These are phyloP conservation scores for Thunnus thynnus DNA, from an alignment of 2,113 vertebrate species.

Conservation along the genomic window DNA sequence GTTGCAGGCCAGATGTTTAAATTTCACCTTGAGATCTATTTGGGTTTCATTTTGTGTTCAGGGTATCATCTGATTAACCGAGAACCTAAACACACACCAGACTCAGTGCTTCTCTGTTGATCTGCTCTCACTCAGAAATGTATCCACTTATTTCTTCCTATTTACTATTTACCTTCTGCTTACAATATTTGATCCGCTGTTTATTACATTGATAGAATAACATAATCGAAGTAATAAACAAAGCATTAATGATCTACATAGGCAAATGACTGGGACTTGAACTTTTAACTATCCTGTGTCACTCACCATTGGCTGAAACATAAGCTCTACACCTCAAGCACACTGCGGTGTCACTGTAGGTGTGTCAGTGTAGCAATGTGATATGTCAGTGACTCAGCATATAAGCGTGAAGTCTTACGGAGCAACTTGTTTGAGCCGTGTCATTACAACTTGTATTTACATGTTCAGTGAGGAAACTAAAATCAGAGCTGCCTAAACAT, in stretches of 20 bases:
- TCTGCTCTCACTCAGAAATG: no score
- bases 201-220: no score
- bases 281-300: background rate
- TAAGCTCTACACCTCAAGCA: constrained; percentile 22
- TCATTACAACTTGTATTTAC: background rate
- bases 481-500: background rate
- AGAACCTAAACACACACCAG: background rate
- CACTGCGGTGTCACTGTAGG: constrained; percentile 12
- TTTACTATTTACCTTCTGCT: no score
- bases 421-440: constrained; percentile 4
- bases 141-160: background rate
- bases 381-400: constrained; percentile 66
- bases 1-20: constrained; percentile 52
- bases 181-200: background rate
- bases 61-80: background rate
- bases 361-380: constrained; percentile 23
- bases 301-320: constrained; percentile 31
- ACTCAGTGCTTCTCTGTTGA: background rate
- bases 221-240: no score
- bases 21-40: constrained; percentile 51
- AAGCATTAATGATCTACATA: background rate
- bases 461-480: background rate
- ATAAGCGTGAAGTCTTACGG: constrained; percentile 10
- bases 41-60: constrained; percentile 8
- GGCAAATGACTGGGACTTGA: background rate